phyloP scores from a whole-genome alignment of 64 coral and sea anemone species.

The Dendrophyllia cribrosa region DNA sequence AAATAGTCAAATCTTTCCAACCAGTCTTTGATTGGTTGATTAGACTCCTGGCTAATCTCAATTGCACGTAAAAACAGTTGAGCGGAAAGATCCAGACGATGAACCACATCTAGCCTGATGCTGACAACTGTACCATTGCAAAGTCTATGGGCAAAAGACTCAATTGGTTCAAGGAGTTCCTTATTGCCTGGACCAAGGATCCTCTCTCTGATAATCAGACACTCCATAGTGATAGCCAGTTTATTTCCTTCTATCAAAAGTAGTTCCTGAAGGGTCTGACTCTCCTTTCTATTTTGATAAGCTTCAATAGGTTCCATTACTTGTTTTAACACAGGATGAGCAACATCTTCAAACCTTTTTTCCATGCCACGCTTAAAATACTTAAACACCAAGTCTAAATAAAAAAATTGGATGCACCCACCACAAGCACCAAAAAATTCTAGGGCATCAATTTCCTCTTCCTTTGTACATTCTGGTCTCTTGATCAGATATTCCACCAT shows the following conservation, averaged over 20 bases:
- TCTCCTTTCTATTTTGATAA: constrained; percentile 35
- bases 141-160: too few species aligned
- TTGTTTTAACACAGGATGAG: neutral
- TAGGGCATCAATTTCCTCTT: constrained; percentile 28
- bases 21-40: too few species aligned
- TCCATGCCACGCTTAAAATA: constrained; percentile 34
- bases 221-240: constrained; percentile 32
- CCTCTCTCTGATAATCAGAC: constrained; percentile 48
- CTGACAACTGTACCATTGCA: too few species aligned
- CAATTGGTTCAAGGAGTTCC: neutral
- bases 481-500: constrained; percentile 49
- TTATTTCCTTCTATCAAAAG: constrained; percentile 6
- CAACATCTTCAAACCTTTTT: constrained; percentile 12
- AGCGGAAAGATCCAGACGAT: neutral
- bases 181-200: constrained; percentile 7
- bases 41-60: too few species aligned
- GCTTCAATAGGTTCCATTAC: neutral
- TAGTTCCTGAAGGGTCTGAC: constrained; percentile 32
- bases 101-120: too few species aligned
- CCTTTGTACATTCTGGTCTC: too few species aligned
- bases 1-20: too few species aligned
- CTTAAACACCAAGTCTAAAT: too few species aligned
- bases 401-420: constrained; percentile 35
- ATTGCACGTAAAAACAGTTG: neutral
- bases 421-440: constrained; percentile 44